Conservation (phyloP, 2,113 vertebrate species). For the Thermophis baileyi region DNA sequence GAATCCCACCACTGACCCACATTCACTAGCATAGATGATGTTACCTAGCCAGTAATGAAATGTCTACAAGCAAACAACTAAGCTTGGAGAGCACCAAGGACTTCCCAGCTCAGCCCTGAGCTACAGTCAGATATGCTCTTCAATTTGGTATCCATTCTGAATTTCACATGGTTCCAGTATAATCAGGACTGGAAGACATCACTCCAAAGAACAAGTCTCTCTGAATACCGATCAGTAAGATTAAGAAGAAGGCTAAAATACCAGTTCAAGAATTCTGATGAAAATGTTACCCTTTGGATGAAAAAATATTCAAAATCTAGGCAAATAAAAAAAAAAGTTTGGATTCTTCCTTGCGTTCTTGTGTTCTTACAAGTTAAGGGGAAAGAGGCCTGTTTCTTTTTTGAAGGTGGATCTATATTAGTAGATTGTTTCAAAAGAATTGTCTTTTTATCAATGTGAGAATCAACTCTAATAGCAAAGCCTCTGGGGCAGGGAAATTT, state of each 20-base stretch:
- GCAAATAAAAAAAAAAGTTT: not conserved
- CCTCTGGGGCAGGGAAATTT: not conserved
- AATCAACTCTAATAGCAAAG: not conserved
- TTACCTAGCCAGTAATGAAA: not conserved
- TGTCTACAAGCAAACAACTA: not conserved
- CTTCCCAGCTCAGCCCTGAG: not conserved
- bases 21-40: not conserved
- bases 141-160: not conserved
- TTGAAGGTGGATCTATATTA: not conserved
- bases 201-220: not conserved
- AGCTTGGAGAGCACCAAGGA: not conserved
- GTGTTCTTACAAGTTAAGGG: not conserved
- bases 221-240: not conserved
- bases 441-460: not conserved
- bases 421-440: not conserved
- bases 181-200: not conserved
- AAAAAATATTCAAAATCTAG: not conserved
- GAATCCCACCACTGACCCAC: not conserved
- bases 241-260: not conserved
- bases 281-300: not conserved
- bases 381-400: not conserved
- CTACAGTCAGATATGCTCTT: not conserved
- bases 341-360: not conserved
- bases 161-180: not conserved
- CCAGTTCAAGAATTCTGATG: not conserved